Base-by-base conservation (phyloP, 2,113 vertebrate species). In the Chionomys nivalis region DNA sequence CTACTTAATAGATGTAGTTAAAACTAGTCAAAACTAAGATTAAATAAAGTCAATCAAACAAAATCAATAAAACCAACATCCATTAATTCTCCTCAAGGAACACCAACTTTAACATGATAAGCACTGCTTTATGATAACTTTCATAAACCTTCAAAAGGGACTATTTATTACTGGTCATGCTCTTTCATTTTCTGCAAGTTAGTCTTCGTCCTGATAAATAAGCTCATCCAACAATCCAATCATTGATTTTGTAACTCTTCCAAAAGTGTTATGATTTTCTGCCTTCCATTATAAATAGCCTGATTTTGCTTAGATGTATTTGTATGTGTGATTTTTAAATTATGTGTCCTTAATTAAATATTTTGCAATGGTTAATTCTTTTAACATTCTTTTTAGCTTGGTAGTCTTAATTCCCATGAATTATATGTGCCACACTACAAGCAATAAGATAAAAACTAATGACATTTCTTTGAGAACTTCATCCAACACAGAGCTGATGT, bases 401-500 rank as follows among this genome's bases (percentile, higher is more conserved):
- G 24, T 39, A 28, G 28, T 52, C 63, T 87, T 63, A 7, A 87
- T 78, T 89, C 95, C 39, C 36, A 3, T 14, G 26, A 76, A 68
- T 75, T 1, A 17, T 61, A 0, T 23, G 4, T 3, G 1, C 47
- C 1, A 12, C 5, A 7, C 13, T 39, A 17, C 1, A 6, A 24
- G 14, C n/a, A 12, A 0, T 3, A 58, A 52, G 7, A 23, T n/a
- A 72, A n/a, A 65, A 93, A 16, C 28, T 4, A 3, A 52, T 1
- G 3, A 44, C 0, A 26, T 42, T 63, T 91, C 47, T 65, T 49
- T 52, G 52, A 61, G 42, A 33, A 63, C 36, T 7, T 24, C 13
- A 21, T 68, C 17, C 8, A 7, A 12, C 3, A 4, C 4, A 23
- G 6, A 47, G 3, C 0, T 16, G 5, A 31, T 4, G 0, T 0